Evolutionary conservation across 1,140 invertebrate species (phyloP), one percentile per base, ranked within the genome.

Genomic region (Maniola jurtina): DNA sequence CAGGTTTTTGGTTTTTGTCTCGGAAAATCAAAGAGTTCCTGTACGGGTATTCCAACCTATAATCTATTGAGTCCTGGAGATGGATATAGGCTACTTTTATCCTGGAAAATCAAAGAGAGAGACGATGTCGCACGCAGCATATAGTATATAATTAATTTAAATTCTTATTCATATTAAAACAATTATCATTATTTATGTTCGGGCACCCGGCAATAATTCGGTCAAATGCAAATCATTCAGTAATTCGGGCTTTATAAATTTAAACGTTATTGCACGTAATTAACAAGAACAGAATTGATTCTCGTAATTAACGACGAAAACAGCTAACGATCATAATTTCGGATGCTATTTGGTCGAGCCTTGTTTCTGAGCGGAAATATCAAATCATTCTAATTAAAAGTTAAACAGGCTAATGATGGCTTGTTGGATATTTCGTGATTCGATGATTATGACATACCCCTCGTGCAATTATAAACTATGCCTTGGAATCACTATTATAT

Each of bases 341-440:
- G 15, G 62, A 61, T 56, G 62, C 67, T 59, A 69, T 69, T 69
- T 56, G 61, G 63, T 33, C 48, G 50, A 64, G 62, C 57, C 62
- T 63, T 68, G 56, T 74, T 78, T 69, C 62, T 62, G 33, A 68
- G 69, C 78, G 81, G 82, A 84, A 86, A 81, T 72, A 75, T 82
- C 79, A 76, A 77, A 81, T 81, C 70, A 79, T 77, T 68, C 64
- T 84, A 83, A 84, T 84, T 83, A 82, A 79, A 76, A 77, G 59
- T 72, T 71, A 75, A 73, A 68, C 65, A 68, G 63, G 64, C 72
- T 83, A 83, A 82, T 82, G 79, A 80, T 61, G 76, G 62, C 63
- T 57, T 72, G 67, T 76, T 77, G 68, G 70, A 75, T 73, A 77
- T 77, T 45, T 76, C 71, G 77, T 74, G 79, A 33, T 64, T 71